Evolutionary conservation across 2,888 invertebrate genomes (phyloP), one percentile per base, ranked within the genome.

Genomic region (Dexiosoma caninum): DNA sequence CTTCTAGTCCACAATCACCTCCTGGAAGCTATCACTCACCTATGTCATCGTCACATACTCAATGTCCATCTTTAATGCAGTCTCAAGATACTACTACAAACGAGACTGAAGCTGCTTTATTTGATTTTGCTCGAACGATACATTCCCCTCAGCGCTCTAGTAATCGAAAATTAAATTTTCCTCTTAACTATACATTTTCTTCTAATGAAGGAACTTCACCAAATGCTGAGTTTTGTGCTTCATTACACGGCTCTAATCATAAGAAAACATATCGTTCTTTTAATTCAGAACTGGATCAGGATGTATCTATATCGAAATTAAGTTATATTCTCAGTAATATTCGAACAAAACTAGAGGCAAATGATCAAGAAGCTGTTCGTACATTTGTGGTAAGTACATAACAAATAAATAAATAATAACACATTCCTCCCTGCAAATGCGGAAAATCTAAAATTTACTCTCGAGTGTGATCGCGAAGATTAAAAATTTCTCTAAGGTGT

Each of bases 1-100:
- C 23, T n/a, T 70, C 40, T 2, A 57, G 6, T 8, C 85, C 84
- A 2, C 88, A 87, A 55, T 88, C 90, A 0, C 87, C 88, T 8
- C 89, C 89, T 0, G 89, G 88, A 3, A 89, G 89, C 67, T 89
- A 89, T 75, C 88, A 89, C 80, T 89, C 89, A 2, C 88, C 87
- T 0, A 84, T 87, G 4, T 87, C 87, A 57, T 83, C 86, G 0
- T 83, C 84, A 2, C 78, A 60, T 21, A 59, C 78, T 8, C 83
- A 84, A 32, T 78, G 81, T 27, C 83, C 83, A 32, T 81, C 71
- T 3, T 82, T 77, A 10, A 46, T 42, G n/a, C 66, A 78, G 46
- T 77, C 46, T 51, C 66, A 67, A 49, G 59, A 59, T 51, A 27
- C 30, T 19, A 82, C 8, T 49, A 67, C 16, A 40, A 60, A 64